Conservation (phyloP, 2,888 invertebrate species). For the Coelopa pilipes region DNA sequence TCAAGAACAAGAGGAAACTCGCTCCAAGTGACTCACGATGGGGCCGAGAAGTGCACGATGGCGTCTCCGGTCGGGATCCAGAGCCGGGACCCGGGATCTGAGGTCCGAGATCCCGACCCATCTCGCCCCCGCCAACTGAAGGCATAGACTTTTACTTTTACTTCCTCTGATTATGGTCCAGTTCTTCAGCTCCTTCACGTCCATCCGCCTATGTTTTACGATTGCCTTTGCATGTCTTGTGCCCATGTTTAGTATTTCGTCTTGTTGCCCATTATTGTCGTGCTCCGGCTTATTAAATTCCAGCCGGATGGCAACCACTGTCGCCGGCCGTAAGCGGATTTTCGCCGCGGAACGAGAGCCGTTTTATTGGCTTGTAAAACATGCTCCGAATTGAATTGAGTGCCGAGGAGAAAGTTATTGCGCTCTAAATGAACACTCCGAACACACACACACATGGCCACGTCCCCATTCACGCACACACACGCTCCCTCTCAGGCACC, state of each 20-base stretch:
- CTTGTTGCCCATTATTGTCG: no score
- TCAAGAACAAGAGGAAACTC: no score
- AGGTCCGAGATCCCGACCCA: no score
- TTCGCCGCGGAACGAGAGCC: background rate
- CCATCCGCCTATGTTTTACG: no score
- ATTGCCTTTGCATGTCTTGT: background rate
- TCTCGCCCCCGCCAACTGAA: no score
- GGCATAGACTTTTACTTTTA: no score
- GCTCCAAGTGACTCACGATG: no score
- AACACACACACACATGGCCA: background rate
- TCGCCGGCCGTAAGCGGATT: background rate
- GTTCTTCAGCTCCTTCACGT: no score
- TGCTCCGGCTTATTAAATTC: background rate
- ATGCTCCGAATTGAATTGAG: background rate
- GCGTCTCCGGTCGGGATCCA: no score
- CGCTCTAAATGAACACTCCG: background rate
- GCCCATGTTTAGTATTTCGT: background rate
- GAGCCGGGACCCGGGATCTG: no score
- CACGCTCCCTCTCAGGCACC: background rate
- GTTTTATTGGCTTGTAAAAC: slow-evolving; percentile 22
- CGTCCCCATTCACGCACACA: background rate
- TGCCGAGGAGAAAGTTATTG: background rate
- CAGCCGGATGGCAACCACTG: background rate
- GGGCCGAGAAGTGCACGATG: no score
- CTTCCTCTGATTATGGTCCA: no score